Conservation (phyloP, 2,113 vertebrate genomes). For the Heptranchias perlo region DNA sequence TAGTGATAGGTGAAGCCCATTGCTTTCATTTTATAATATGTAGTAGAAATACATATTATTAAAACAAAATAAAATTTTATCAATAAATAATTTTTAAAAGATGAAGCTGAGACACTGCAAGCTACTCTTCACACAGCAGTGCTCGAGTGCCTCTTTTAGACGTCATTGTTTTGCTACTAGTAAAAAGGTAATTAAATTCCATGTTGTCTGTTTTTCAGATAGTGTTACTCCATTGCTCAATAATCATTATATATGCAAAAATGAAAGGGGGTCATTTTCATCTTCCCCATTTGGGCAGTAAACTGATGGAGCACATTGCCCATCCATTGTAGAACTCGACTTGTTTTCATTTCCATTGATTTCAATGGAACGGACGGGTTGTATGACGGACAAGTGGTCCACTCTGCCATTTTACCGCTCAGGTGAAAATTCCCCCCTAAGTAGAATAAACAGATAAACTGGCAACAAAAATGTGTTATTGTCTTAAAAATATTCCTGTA, state of each 20-base stretch:
- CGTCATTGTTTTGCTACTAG: neutral
- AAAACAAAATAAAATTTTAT: neutral
- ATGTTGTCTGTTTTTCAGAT: neutral
- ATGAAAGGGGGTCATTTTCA: neutral
- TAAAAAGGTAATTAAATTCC: neutral
- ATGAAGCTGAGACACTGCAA: neutral
- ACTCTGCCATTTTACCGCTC: neutral
- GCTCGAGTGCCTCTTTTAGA: neutral
- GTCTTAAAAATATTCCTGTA: neutral
- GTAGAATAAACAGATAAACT: neutral
- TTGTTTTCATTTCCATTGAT: neutral
- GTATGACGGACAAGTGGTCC: neutral
- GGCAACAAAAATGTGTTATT: neutral
- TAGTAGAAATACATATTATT: neutral
- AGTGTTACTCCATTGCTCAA: neutral
- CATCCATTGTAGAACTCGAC: neutral
- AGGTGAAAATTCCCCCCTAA: neutral
- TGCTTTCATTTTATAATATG: neutral
- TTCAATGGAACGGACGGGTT: neutral
- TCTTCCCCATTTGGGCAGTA: neutral
- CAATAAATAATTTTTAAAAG: neutral
- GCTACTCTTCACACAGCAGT: neutral
- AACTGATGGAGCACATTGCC: neutral
- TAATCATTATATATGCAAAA: neutral
- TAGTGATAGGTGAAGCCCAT: neutral